Percentiles rank a stretch among this genome's conserved stretches.
phyloP scores from a whole-genome alignment of 2,888 invertebrate genomes.

The Argyresthia albistria region DNA sequence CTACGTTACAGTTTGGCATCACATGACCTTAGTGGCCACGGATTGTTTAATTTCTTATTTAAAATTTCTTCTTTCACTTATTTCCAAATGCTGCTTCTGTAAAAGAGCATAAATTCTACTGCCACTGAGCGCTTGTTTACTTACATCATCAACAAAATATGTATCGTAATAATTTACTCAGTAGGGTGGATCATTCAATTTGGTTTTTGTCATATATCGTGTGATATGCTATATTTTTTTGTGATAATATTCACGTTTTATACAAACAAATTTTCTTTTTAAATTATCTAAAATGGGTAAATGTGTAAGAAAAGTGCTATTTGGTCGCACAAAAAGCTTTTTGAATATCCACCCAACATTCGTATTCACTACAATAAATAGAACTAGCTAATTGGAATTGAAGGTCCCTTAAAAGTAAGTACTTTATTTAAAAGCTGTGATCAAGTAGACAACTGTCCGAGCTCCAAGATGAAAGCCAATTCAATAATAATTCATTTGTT shows the following conservation, averaged over 20 bases:
- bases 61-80: slow-evolving; percentile 61
- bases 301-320: slow-evolving; percentile 61
- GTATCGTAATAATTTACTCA: slow-evolving; percentile 48
- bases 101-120: slow-evolving; percentile 52
- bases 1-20: slow-evolving; percentile 64
- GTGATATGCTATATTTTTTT: slow-evolving; percentile 66
- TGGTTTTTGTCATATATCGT: slow-evolving; percentile 39
- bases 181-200: slow-evolving; percentile 47
- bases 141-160: slow-evolving; percentile 51
- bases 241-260: slow-evolving; percentile 25
- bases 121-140: slow-evolving; percentile 51
- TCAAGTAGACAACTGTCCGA: slow-evolving; percentile 37
- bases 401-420: slow-evolving; percentile 71
- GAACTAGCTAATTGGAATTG: slow-evolving; percentile 71
- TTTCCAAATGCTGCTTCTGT: slow-evolving; percentile 67
- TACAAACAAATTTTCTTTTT: slow-evolving; percentile 48
- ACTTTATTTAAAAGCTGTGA: slow-evolving; percentile 55
- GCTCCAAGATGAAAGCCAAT: not conserved
- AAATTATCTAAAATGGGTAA: slow-evolving; percentile 55
- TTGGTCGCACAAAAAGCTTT: slow-evolving; percentile 58
- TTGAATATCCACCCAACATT: slow-evolving; percentile 53
- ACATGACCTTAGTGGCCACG: slow-evolving; percentile 45
- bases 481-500: too few relatives aligned
- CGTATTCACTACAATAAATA: slow-evolving; percentile 66
- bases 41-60: slow-evolving; percentile 34